Evolutionary conservation across 1,140 invertebrate genomes (phyloP).

Genomic region (Drosophila sucinea): DNA sequence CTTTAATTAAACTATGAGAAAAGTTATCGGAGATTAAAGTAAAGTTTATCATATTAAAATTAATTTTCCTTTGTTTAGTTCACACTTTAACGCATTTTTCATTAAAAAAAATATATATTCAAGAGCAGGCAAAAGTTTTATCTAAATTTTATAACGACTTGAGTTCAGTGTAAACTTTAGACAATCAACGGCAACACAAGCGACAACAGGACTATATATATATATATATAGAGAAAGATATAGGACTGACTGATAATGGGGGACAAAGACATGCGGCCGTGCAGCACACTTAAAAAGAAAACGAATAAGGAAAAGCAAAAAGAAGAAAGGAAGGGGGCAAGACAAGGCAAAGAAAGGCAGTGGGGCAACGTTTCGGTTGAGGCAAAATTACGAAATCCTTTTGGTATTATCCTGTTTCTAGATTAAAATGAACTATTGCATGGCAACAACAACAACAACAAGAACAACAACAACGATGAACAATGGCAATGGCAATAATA

Average conservation of each 20-base stretch:
- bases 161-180: slow-evolving; percentile 66
- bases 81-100: neutral
- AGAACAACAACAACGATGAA: slow-evolving; percentile 33
- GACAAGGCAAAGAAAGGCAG: neutral
- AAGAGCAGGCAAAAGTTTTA: slow-evolving; percentile 43
- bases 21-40: too few species aligned
- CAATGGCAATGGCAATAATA: slow-evolving; percentile 78
- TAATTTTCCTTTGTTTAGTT: neutral
- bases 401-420: slow-evolving; percentile 80
- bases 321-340: neutral
- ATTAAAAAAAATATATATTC: neutral
- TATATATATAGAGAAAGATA: slow-evolving; percentile 17
- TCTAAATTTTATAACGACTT: slow-evolving; percentile 74
- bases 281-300: slow-evolving; percentile 28
- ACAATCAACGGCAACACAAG: slow-evolving; percentile 49
- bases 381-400: slow-evolving; percentile 75
- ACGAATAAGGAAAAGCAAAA: slow-evolving; percentile 39
- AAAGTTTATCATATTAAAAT: neutral
- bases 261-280: slow-evolving; percentile 57
- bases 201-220: slow-evolving; percentile 7
- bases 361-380: neutral
- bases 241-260: slow-evolving; percentile 60
- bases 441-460: slow-evolving; percentile 44
- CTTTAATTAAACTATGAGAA: too few species aligned
- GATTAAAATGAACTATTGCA: slow-evolving; percentile 82